Percentiles rank a stretch among this genome's conserved stretches.
phyloP scores from a whole-genome alignment of 2,797 vertebrate species.

The Xyrichtys novacula region DNA sequence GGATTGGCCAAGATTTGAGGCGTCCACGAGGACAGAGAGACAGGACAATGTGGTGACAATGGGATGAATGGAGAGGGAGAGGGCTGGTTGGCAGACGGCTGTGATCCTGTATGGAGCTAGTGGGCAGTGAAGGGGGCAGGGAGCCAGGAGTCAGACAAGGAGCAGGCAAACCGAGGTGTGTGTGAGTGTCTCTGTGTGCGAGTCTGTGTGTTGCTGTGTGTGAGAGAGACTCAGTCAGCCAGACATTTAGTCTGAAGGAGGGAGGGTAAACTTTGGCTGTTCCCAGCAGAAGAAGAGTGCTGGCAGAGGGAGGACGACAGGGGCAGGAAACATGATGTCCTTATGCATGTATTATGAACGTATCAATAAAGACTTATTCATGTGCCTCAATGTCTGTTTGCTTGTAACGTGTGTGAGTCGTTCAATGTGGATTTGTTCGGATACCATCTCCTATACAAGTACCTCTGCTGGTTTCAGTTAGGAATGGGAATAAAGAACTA shows the following conservation, averaged over 20 bases:
- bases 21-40: conserved; percentile 35
- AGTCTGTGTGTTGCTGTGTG: conserved; percentile 9
- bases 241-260: conserved; percentile 60
- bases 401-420: too few species aligned
- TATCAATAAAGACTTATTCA: too few species aligned
- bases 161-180: conserved; percentile 44
- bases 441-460: too few species aligned
- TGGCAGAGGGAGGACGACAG: conserved; percentile 55
- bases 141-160: conserved; percentile 50
- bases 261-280: conserved; percentile 59
- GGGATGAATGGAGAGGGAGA: conserved; percentile 65
- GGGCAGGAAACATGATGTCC: conserved; percentile 28
- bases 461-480: too few species aligned
- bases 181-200: conserved; percentile 31
- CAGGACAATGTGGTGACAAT: conserved; percentile 66
- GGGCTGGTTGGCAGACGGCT: conserved; percentile 65
- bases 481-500: too few species aligned
- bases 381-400: too few species aligned
- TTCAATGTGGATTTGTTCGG: too few species aligned
- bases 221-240: conserved; percentile 53
- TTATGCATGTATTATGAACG: not conserved
- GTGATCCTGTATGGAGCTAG: conserved; percentile 62
- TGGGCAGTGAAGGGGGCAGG: conserved; percentile 43
- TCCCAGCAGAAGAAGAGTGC: conserved; percentile 58
- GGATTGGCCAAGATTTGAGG: conserved; percentile 48